These are phyloP conservation scores for Anagrus nilaparvatae DNA, from an alignment of 1,140 invertebrate species.

Conservation along the genomic window DNA sequence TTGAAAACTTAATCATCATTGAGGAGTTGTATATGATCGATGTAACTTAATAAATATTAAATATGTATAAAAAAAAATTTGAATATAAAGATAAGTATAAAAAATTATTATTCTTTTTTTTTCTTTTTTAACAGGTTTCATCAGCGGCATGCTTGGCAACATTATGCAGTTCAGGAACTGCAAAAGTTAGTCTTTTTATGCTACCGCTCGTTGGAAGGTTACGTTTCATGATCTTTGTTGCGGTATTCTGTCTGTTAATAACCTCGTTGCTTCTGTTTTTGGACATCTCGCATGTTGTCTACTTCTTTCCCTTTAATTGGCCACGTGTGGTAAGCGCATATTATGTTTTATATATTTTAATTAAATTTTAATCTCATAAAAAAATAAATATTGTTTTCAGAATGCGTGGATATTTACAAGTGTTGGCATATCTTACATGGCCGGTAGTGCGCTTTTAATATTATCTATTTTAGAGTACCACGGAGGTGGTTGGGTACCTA, in stretches of 20 bases:
- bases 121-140: slow-evolving; percentile 49
- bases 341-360: slow-evolving; percentile 1
- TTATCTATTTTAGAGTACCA: slow-evolving; percentile 38
- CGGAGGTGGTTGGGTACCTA: slow-evolving; percentile 37
- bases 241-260: slow-evolving; percentile 69
- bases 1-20: background rate
- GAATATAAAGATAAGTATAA: slow-evolving; percentile 1
- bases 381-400: slow-evolving; percentile 22
- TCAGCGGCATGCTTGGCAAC: slow-evolving; percentile 64
- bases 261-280: slow-evolving; percentile 71
- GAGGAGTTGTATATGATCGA: slow-evolving; percentile 5
- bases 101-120: slow-evolving; percentile 6
- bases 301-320: slow-evolving; percentile 77
- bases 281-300: slow-evolving; percentile 71
- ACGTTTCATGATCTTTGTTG: slow-evolving; percentile 67
- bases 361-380: no score
- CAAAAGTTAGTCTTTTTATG: slow-evolving; percentile 66
- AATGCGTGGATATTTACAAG: slow-evolving; percentile 40
- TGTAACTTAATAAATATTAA: slow-evolving; percentile 12
- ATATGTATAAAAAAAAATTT: slow-evolving; percentile 10
- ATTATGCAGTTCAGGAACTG: slow-evolving; percentile 64
- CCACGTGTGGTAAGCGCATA: slow-evolving; percentile 55
- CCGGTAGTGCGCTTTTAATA: slow-evolving; percentile 34
- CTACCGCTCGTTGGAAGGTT: slow-evolving; percentile 58
- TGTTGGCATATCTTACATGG: slow-evolving; percentile 35